Evolutionary conservation across 2,888 invertebrate genomes (phyloP), one percentile per base, ranked within the genome.

Genomic region (Trissolcus japonicus): DNA sequence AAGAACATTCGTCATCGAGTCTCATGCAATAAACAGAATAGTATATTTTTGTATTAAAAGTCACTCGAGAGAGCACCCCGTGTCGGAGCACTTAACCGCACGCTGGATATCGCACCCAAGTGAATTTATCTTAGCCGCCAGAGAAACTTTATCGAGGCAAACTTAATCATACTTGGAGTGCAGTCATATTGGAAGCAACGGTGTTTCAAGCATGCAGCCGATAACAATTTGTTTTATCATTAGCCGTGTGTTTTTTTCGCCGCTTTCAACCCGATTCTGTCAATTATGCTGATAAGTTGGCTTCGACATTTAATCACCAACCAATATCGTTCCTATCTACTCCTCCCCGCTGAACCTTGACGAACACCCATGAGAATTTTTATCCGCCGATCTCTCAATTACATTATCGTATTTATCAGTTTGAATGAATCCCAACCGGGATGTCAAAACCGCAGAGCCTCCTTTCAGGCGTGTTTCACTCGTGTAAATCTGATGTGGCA

Each of bases 131-230:
- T 75, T 40, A 25, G 54, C 61, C 63, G 63, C 48, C 63, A 40
- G 62, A 62, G 54, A 68, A 75, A 75, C 68, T 68, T 75, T 75
- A 75, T 75, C 67, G 54, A n/a, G 63, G 56, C 69, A 57, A 76
- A 66, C 69, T 76, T 76, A 71, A 76, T 69, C 68, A 59, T 25
- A 54, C 60, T 56, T 68, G 50, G 46, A 76, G 76, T 69, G 71
- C 55, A 71, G 71, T 71, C 66, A 66, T 66, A 76, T 69, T 69
- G 61, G 53, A 71, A 66, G 76, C 66, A 71, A 56, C 56, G 56
- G 46, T 25, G 51, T 51, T 69, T 76, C 41, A 35, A 69, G 65
- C 46, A 50, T 35, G 9, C 16, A 29, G 29, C 59, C 25, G 61
- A 75, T 75, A 75, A 66, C 61, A 65, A 71, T 62, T 76, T 63